A percentile compares a stretch with the other conserved stretches of the same genome.
Evolutionary conservation across 1,140 invertebrate species (phyloP).

Genomic region (Triops longicaudatus): DNA sequence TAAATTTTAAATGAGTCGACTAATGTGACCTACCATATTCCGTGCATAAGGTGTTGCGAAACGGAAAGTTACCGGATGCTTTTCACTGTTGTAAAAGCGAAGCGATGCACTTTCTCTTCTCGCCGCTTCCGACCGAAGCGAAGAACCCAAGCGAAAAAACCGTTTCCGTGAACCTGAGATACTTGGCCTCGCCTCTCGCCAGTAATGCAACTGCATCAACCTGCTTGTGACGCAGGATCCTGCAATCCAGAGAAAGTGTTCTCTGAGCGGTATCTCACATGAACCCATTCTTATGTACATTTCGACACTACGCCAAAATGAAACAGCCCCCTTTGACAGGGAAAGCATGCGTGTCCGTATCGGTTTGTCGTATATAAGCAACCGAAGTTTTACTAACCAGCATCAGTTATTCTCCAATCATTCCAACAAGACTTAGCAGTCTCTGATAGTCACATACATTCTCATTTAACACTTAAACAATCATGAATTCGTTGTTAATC

Average conservation of each 20-base stretch:
- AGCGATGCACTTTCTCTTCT: background rate
- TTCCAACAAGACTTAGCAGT: background rate
- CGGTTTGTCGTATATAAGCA: background rate
- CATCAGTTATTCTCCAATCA: background rate
- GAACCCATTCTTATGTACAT: background rate
- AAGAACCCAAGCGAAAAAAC: background rate
- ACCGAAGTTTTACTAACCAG: background rate
- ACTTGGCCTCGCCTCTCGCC: background rate
- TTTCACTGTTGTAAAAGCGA: background rate
- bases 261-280: background rate
- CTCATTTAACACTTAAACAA: background rate
- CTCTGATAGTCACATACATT: background rate
- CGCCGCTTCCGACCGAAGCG: background rate
- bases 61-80: constrained; percentile 2
- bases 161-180: constrained; percentile 1
- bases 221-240: background rate
- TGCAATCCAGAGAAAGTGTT: background rate
- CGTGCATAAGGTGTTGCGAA: background rate
- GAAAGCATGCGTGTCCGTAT: background rate
- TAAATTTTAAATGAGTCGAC: background rate
- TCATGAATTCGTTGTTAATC: background rate
- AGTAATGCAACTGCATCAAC: background rate
- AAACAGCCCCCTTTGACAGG: background rate
- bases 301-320: background rate
- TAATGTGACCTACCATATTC: background rate